These are phyloP conservation scores for Cheumatopsyche charites DNA, from an alignment of 1,140 invertebrate species.

Conservation along the genomic window DNA sequence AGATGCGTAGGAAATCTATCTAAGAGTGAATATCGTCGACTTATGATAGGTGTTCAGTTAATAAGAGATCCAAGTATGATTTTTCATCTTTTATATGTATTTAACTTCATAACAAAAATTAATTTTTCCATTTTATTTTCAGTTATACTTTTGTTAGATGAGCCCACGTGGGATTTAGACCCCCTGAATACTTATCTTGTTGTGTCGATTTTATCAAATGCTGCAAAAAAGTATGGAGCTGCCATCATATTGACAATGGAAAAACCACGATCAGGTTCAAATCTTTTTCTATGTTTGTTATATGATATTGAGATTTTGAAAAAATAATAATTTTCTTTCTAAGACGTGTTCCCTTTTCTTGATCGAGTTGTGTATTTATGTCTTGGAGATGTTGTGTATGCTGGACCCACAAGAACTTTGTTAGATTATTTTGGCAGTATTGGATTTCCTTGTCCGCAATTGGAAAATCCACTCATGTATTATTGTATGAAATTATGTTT, in stretches of 20 bases:
- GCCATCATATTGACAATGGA: slow-evolving; percentile 91
- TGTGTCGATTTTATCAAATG: slow-evolving; percentile 89
- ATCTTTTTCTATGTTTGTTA: background rate
- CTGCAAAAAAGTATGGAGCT: slow-evolving; percentile 87
- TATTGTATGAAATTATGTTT: slow-evolving; percentile 84
- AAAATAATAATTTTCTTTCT: no score
- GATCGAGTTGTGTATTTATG: slow-evolving; percentile 85
- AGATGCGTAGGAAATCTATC: slow-evolving; percentile 79
- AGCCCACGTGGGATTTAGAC: slow-evolving; percentile 89
- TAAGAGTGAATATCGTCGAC: slow-evolving; percentile 80
- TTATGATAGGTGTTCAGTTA: slow-evolving; percentile 86
- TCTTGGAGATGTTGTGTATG: slow-evolving; percentile 88
- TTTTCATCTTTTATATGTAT: background rate
- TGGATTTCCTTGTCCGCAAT: slow-evolving; percentile 89
- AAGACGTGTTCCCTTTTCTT: slow-evolving; percentile 88
- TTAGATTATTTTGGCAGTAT: slow-evolving; percentile 90
- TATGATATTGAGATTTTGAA: no score
- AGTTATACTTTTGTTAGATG: slow-evolving; percentile 86
- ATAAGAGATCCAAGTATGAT: slow-evolving; percentile 81
- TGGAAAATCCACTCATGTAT: slow-evolving; percentile 94
- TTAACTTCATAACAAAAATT: background rate
- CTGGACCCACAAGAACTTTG: slow-evolving; percentile 86
- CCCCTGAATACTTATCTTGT: slow-evolving; percentile 91
- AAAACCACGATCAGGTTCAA: slow-evolving; percentile 77
- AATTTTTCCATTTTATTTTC: slow-evolving; percentile 50